Evolutionary conservation across 2,797 vertebrate genomes (phyloP), one percentile per base, ranked within the genome.

Genomic region (Vireo griseus): DNA sequence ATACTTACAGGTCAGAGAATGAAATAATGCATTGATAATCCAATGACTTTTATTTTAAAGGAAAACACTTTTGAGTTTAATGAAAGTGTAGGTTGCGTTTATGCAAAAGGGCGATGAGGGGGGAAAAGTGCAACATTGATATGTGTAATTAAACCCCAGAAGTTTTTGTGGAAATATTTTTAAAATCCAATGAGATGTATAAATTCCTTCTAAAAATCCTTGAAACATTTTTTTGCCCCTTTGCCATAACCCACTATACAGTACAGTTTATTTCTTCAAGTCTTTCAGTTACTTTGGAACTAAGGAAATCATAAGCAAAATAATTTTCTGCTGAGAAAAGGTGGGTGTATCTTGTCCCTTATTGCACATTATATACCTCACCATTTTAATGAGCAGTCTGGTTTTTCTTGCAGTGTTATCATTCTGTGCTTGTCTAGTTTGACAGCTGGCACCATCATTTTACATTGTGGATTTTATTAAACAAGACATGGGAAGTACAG

Each of bases 311-410:
- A 31, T 33, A 57, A 84, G 37, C 14, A 82, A 92, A 91, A 65
- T 84, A 2, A 18, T 74, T 63, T 86, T 63, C 24, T 50, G 17
- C 24, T 65, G 35, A 57, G 55, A 61, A 76, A 65, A 93, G 13
- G 18, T 62, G 47, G 40, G 22, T 65, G 52, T 52, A 85, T 54
- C 54, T 87, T 92, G 24, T 73, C 51, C 71, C 22, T 71, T 83
- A 61, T 18, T 86, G 40, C 22, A 48, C 45, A 15, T 73, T 77
- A 79, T 50, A 33, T 54, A 33, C 35, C n/a, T 48, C 76, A 48
- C 55, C 40, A 82, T 92, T 94, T 91, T 87, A 95, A 95, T 18
- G n/a, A 95, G 78, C 65, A 63, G n/a, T 44, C 77, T 87, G 55
- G 5, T 86, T 88, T 92, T 61, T 52, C 76, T 26, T 45, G 42